Evolutionary conservation across 2,888 invertebrate species (phyloP), one percentile per base, ranked within the genome.

Genomic region (Trichopria drosophilae): DNA sequence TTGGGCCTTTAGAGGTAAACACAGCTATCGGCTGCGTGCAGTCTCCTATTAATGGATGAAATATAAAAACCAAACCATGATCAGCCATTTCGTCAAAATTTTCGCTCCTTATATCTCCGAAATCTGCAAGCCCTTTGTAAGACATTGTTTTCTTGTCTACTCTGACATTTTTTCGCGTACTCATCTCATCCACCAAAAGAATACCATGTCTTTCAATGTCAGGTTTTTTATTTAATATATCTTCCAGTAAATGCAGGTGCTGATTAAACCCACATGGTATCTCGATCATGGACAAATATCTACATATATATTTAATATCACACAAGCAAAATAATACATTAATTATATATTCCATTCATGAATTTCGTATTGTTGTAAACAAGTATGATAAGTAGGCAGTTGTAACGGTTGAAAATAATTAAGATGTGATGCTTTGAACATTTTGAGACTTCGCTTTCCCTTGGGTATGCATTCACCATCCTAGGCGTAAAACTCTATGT

Each of bases 1-100:
- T 51, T 7, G 59, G 40, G 5, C 55, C 53, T 36, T 45, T 46
- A 4, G 54, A 58, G 6, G 55, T 56, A 28, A 57, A 61, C 9
- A 59, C 59, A 9, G 55, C 58, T 9, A 60, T 35, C n/a, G 59
- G 56, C 24, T 61, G 62, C n/a, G 57, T 47, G 34, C 53, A 57
- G 7, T 34, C 23, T 23, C 54, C 57, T 13, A 50, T 39, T 6
- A 61, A 26, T 4, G 63, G 53, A 45, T 61, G 61, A 37, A 59
- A 61, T 20, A 50, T 24, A 20, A 48, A n/a, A 9, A 48, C 40
- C 10, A 40, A 41, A 3, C 40, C 40, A 12, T 48, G 40, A 18
- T n/a, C n/a, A 23, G 42, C 36, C 36, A 32, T 20, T 3, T 37
- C 22, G 19, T 16, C 16, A 2, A 31, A 10, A 7, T 15, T 28